A percentile compares a stretch with the other conserved stretches of the same genome.
These are phyloP conservation scores for Paedocypris micromegethes DNA, from an alignment of 2,797 vertebrate genomes.

Conservation along the genomic window DNA sequence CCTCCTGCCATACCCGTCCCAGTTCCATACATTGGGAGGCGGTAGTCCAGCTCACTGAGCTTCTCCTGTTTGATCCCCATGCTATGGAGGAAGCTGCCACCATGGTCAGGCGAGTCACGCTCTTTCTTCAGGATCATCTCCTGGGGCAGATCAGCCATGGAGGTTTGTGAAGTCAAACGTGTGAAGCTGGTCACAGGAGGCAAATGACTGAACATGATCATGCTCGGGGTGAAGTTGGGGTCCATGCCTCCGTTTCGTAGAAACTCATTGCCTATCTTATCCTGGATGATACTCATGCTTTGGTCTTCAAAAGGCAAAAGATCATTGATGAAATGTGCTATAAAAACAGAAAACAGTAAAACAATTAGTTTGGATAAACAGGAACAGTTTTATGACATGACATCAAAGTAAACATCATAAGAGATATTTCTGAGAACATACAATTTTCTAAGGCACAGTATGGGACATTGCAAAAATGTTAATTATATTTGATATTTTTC, in stretches of 20 bases:
- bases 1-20: constrained; percentile 58
- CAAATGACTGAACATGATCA: constrained; percentile 98
- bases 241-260: constrained; percentile 90
- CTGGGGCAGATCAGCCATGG: constrained; percentile 78
- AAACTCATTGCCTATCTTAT: constrained; percentile 91
- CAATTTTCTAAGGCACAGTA: too few species aligned
- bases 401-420: too few species aligned
- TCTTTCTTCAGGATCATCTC: constrained; percentile 98
- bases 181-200: constrained; percentile 97
- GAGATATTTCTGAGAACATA: too few species aligned
- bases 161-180: constrained; percentile 80
- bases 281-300: constrained; percentile 80
- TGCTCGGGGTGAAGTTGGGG: constrained; percentile 85
- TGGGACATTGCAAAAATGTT: too few species aligned
- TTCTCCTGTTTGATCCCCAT: constrained; percentile 96
- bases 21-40: constrained; percentile 69
- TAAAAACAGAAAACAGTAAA: constrained; percentile 41
- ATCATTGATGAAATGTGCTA: constrained; percentile 58
- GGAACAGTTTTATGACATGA: not conserved
- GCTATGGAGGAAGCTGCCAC: constrained; percentile 72
- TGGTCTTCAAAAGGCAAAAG: constrained; percentile 50
- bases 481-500: too few species aligned
- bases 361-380: not conserved
- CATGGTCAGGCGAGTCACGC: constrained; percentile 77
- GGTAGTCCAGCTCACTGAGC: constrained; percentile 81